phyloP scores from a whole-genome alignment of 1,140 invertebrate species.

The Lamellibrachia luymesi region DNA sequence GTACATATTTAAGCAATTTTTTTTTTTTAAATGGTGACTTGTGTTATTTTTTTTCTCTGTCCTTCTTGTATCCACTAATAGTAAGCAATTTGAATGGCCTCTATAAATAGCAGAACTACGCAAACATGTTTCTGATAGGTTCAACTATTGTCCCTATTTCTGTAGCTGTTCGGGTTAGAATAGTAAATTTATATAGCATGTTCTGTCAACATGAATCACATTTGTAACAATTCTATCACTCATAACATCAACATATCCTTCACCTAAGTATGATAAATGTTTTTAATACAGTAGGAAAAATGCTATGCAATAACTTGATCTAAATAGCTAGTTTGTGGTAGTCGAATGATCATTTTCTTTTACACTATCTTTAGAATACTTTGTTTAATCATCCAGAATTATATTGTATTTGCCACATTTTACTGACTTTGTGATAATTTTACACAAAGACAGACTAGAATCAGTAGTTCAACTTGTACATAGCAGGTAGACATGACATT shows the following conservation, averaged over 20 bases:
- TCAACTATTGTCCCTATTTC: neutral
- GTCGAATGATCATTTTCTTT: neutral
- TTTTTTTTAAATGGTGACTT: too few species aligned
- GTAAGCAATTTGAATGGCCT: neutral
- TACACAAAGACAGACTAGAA: neutral
- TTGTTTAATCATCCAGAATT: neutral
- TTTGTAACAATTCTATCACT: neutral
- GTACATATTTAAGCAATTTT: too few species aligned
- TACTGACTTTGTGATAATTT: neutral
- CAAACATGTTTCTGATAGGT: neutral
- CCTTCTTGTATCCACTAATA: too few species aligned
- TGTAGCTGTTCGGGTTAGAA: neutral
- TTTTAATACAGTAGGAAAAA: neutral
- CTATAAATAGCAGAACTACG: neutral
- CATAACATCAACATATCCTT: neutral
- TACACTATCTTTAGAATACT: too few species aligned
- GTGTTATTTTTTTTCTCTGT: too few species aligned
- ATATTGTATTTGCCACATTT: neutral
- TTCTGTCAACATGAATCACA: neutral
- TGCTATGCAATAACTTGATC: neutral
- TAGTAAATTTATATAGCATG: neutral
- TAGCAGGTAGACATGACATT: neutral
- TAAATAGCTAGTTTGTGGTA: neutral
- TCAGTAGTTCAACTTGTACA: neutral
- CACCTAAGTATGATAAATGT: neutral